Base-by-base conservation (phyloP, 2,797 vertebrate genomes). In the Sebastes goodei region DNA sequence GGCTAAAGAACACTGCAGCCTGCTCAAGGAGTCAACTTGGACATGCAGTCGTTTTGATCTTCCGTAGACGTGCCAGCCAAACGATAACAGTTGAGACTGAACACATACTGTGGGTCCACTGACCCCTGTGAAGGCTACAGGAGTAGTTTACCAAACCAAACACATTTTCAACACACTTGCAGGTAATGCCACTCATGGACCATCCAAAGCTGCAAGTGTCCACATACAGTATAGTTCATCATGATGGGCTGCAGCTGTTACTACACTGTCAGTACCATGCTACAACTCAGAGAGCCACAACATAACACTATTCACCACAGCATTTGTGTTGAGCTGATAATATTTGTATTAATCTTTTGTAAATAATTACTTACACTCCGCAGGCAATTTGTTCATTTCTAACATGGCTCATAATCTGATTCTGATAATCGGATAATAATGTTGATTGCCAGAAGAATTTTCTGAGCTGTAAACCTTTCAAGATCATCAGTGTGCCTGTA, bases 221-320 rank as follows among this genome's bases (percentile, higher is more conserved):
- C 52, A 74, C 53, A 11, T 10, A 20, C 4, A 29, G 9, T 23
- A 7, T 20, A 32, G 38, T 35, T 53, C 55, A 20, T 10, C 12
- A 1, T 32, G 74, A 87, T 7, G 32, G n/a, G 21, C 27, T 42
- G 17, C 77, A 81, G 85, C 82, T 81, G 74, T 46, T 21, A 11
- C 20, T 29, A 23, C 10, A 23, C 42, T 46, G n/a, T 65, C 27
- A 66, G 55, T 0, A 30, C 33, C 59, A 23, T 21, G 42, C 25
- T 70, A 6, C 11, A 49, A 49, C 15, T 27, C 25, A 32, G 11
- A 11, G 7, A 38, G 57, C 27, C 23, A 6, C 17, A 61, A 10
- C 17, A 4, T 30, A 21, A 27, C 56, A 25, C 25, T 6, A 46
- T 7, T 21, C 53, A 72, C 12, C 2, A 32, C 55, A 25, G 6